A percentile compares a stretch with the other conserved stretches of the same genome.
phyloP scores from a whole-genome alignment of 2,113 vertebrate species.

The Serinus canaria region DNA sequence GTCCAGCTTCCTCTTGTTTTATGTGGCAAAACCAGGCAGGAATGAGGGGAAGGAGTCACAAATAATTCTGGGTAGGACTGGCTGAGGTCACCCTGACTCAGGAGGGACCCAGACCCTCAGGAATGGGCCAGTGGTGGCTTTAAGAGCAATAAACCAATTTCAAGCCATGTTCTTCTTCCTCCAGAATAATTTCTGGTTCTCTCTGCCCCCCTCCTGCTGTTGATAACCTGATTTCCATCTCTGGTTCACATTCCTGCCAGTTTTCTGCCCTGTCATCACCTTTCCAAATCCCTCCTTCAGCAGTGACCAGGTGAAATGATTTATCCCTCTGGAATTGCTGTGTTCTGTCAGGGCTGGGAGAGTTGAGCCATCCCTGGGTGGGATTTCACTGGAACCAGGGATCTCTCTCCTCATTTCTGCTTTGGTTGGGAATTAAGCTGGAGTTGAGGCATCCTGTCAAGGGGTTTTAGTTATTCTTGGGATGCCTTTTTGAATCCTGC shows the following conservation, averaged over 20 bases:
- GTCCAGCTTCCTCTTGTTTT: background rate
- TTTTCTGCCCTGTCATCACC: background rate
- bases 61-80: background rate
- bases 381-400: background rate
- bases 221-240: background rate
- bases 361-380: background rate
- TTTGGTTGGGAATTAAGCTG: background rate
- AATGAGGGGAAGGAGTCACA: background rate
- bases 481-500: background rate
- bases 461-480: background rate
- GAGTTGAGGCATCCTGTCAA: background rate
- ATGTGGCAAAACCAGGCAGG: background rate
- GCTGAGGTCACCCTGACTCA: fast-evolving
- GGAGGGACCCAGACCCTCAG: background rate
- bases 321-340: background rate
- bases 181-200: background rate
- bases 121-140: background rate
- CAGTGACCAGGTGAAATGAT: background rate
- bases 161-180: background rate
- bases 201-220: background rate
- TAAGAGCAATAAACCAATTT: background rate
- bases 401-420: background rate
- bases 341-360: background rate
- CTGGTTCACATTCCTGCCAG: background rate
- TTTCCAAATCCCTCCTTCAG: background rate